Percentiles rank a stretch among this genome's conserved stretches.
Conservation (phyloP, 2,797 vertebrate species). For the Acropternis orthonyx region DNA sequence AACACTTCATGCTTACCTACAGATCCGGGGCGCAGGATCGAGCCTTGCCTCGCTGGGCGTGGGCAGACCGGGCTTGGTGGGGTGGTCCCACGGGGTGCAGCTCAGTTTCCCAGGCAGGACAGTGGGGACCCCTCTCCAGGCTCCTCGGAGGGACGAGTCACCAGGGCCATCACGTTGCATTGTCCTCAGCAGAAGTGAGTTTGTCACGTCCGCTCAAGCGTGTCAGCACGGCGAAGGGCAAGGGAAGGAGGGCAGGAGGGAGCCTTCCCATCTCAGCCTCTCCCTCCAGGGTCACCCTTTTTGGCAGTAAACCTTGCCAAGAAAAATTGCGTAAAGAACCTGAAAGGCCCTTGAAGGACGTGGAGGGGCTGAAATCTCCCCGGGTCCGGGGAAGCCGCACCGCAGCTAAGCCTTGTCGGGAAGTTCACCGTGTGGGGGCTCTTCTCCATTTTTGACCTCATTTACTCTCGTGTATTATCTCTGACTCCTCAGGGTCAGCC, state of each 20-base stretch:
- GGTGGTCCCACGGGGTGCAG: background rate
- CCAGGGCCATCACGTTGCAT: background rate
- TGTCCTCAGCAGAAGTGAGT: background rate
- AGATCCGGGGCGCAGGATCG: background rate
- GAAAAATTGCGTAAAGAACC: background rate
- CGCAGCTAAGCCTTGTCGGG: background rate
- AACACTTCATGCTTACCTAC: rapidly evolving
- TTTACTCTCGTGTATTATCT: conserved; percentile 68
- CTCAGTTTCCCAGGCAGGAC: background rate
- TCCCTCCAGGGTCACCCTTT: background rate
- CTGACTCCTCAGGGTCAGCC: conserved; percentile 62
- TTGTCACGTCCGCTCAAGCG: conserved; percentile 13
- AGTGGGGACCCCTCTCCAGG: background rate
- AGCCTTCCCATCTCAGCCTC: background rate
- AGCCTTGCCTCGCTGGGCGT: background rate
- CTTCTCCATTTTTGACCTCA: conserved; percentile 47
- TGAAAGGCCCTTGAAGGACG: background rate
- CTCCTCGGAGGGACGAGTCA: background rate
- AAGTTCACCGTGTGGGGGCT: background rate
- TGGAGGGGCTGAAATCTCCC: background rate
- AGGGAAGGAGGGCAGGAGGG: background rate
- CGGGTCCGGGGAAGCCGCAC: background rate
- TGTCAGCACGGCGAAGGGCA: background rate
- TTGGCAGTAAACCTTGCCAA: background rate
- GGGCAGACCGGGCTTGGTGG: background rate